Percentiles rank a stretch among this genome's conserved stretches.
Evolutionary conservation across 2,797 vertebrate species (phyloP).

Genomic region (Melanotaenia maccullochi): DNA sequence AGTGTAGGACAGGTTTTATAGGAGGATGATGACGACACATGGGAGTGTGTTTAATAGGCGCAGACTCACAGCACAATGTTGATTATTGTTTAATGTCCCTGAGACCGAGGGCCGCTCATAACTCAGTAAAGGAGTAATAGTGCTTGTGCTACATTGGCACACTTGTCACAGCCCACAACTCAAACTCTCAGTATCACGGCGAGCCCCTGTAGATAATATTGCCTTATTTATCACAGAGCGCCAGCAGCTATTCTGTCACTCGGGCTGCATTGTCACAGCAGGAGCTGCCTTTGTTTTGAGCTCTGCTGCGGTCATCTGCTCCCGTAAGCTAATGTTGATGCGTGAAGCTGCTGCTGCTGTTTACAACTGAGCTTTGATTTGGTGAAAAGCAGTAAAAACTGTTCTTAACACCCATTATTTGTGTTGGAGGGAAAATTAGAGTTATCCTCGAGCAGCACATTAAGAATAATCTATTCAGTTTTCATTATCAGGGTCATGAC

Average conservation of each 20-base stretch:
- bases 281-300: conserved; percentile 27
- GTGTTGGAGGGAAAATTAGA: neutral
- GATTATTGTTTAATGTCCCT: neutral
- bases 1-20: neutral
- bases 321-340: conserved; percentile 32
- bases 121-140: neutral
- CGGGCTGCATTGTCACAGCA: conserved; percentile 26
- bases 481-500: neutral
- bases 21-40: neutral
- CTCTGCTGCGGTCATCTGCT: conserved; percentile 43
- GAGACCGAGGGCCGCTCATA: neutral
- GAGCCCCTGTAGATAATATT: conserved; percentile 29
- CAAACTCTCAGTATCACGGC: conserved; percentile 9
- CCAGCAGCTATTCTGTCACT: conserved; percentile 54
- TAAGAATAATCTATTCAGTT: neutral
- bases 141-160: neutral
- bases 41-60: neutral
- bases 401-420: too few relatives aligned
- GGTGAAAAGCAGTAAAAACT: neutral
- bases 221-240: conserved; percentile 44
- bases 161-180: conserved; percentile 3
- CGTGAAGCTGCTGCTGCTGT: conserved; percentile 1
- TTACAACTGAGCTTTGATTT: conserved; percentile 12
- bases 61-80: too few relatives aligned
- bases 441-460: neutral